These are phyloP conservation scores for Eupithecia pulchellata DNA, from an alignment of 2,888 invertebrate genomes.

Conservation along the genomic window DNA sequence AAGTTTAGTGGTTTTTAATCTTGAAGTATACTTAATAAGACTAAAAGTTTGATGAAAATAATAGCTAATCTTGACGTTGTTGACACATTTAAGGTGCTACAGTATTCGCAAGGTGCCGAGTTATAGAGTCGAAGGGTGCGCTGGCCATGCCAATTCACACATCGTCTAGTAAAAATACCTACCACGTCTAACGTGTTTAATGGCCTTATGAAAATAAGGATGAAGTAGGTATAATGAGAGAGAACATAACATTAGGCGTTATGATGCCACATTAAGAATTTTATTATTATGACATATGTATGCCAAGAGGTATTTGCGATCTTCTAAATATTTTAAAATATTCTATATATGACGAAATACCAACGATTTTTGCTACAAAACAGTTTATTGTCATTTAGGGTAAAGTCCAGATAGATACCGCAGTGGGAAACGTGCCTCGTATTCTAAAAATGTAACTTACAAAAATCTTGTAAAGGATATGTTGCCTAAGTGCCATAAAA, in stretches of 20 bases:
- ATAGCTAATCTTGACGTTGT: too few relatives aligned
- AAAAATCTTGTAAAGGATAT: background rate
- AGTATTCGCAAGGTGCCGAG: constrained; percentile 33
- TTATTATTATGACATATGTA: constrained; percentile 20
- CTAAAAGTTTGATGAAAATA: background rate
- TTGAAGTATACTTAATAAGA: background rate
- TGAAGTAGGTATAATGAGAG: constrained; percentile 16
- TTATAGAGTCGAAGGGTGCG: constrained; percentile 24
- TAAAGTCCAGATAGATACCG: background rate
- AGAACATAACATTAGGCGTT: constrained; percentile 11
- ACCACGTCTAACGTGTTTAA: constrained; percentile 34
- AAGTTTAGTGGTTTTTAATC: background rate
- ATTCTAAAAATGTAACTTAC: too few relatives aligned
- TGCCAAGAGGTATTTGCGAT: background rate
- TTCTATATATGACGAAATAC: background rate
- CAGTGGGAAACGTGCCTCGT: background rate
- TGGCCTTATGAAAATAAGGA: constrained; percentile 31
- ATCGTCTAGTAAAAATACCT: constrained; percentile 19
- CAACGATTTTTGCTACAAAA: background rate
- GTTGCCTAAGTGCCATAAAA: background rate
- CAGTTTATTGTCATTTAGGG: background rate
- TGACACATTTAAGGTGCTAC: constrained; percentile 8
- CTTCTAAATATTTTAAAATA: background rate
- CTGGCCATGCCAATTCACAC: constrained; percentile 41
- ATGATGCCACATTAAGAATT: constrained; percentile 21